Evolutionary conservation across 2,888 invertebrate species (phyloP), one percentile per base, ranked within the genome.

Genomic region (Acholoe squamosa): DNA sequence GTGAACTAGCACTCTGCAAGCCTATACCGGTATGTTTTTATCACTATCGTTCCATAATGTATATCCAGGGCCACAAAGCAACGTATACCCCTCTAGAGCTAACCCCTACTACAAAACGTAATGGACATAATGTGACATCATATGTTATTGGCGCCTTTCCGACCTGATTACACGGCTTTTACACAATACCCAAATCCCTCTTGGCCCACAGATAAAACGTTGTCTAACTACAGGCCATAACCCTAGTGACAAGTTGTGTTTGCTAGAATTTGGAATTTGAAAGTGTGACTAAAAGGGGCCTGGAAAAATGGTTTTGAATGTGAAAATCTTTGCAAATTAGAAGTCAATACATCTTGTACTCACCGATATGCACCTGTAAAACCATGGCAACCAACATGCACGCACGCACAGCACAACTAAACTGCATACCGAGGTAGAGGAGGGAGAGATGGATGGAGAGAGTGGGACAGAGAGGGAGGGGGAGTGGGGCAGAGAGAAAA

Each of bases 341-440:
- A 61, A 19, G 61, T n/a, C 61, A 61, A 61, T n/a, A 19, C 61
- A 12, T 61, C 19, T 61, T n/a, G 61, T 61, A 61, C 61, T n/a
- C 19, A 61, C 61, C 61, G 61, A 61, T n/a, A 61, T 61, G 61
- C 61, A 61, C n/a, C 61, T 61, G 1, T 61, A 61, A n/a, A 61
- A 43, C 43, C 43, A 43, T 43, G 22, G 61, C 22, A 61, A 61
- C n/a, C n/a, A 61, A n/a, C 61, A 61, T n/a, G 61, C 22, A 61
- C 22, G 3, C n/a, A 61, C 61, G n/a, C 19, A 61, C 61, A 19
- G n/a, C 61, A n/a, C 19, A 3, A 61, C n/a, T n/a, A n/a, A n/a
- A n/a, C 22, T 19, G n/a, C 43, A 43, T 43, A 43, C 43, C 43
- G 43, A 10, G 43, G 43, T 43, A 43, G 22, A n/a, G n/a, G 19